Conservation (phyloP, 2,797 vertebrate genomes). For the Micromesistius poutassou region DNA sequence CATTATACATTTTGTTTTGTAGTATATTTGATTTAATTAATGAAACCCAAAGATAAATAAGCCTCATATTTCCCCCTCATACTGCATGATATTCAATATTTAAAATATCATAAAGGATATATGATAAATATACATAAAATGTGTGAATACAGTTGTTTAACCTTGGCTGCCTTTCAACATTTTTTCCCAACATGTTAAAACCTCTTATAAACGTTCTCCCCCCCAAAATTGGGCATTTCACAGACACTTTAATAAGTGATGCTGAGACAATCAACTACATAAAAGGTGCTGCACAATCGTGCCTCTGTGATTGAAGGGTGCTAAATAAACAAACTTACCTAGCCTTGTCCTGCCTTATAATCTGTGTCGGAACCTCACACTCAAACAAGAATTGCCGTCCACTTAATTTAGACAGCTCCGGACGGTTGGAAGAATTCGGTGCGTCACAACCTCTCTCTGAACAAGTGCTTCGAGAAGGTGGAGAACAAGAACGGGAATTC, state of each 20-base stretch:
- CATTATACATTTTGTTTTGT: too few species aligned
- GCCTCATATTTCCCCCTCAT: background rate
- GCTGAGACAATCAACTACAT: background rate
- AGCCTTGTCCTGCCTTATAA: background rate
- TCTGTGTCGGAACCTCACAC: background rate
- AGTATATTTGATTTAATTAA: too few species aligned
- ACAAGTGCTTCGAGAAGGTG: slow-evolving; percentile 98
- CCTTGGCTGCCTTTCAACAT: background rate
- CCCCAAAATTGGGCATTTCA: background rate
- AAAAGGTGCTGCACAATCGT: background rate
- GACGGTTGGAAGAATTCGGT: slow-evolving; percentile 99
- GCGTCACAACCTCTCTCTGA: slow-evolving; percentile 95
- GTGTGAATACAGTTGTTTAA: background rate
- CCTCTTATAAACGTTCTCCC: background rate
- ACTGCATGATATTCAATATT: slow-evolving; percentile 20
- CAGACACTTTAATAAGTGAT: background rate
- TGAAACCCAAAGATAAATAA: background rate
- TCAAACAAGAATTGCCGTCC: background rate
- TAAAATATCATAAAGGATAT: background rate
- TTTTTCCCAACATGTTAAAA: background rate
- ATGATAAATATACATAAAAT: background rate
- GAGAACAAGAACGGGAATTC: slow-evolving; percentile 90
- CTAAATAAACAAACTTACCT: background rate
- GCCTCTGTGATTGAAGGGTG: background rate
- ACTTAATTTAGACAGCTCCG: slow-evolving; percentile 83